Percentiles rank a stretch among this genome's conserved stretches.
These are phyloP conservation scores for Pterois miles DNA, from an alignment of 2,797 vertebrate species.

Conservation along the genomic window DNA sequence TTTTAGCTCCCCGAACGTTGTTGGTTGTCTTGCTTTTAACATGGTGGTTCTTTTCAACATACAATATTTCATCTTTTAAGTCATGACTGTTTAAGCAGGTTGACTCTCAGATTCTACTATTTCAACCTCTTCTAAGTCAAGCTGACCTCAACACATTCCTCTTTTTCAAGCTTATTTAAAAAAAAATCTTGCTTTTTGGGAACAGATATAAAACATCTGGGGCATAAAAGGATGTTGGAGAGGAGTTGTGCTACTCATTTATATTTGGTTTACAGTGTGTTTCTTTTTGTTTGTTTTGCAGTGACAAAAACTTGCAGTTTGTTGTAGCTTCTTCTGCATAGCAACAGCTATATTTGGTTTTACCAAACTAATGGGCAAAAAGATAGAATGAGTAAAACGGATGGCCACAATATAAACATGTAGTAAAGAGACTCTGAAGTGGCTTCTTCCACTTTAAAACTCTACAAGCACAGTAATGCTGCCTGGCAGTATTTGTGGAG, in stretches of 20 bases:
- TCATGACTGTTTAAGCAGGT: not conserved
- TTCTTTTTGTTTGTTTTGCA: not conserved
- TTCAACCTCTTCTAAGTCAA: not conserved
- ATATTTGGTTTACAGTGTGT: not conserved
- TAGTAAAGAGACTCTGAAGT: not conserved
- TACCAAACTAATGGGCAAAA: not conserved
- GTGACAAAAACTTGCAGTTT: not conserved
- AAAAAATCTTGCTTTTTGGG: not conserved
- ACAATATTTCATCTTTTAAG: not conserved
- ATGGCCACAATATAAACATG: not conserved
- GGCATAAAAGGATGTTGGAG: not conserved
- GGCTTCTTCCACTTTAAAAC: not conserved
- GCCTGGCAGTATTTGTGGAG: slow-evolving; percentile 8
- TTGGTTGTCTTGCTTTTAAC: not conserved
- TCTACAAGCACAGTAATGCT: not conserved
- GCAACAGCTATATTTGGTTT: not conserved
- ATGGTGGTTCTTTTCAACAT: not conserved
- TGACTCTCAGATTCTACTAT: not conserved
- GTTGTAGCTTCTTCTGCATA: not conserved
- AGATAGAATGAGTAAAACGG: not conserved
- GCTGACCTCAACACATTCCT: not conserved
- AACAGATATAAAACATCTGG: not conserved
- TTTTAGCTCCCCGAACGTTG: not conserved
- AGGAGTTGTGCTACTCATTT: not conserved
- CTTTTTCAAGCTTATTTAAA: not conserved